Conservation (phyloP, 2,113 vertebrate genomes). For the Collichthys lucidus region DNA sequence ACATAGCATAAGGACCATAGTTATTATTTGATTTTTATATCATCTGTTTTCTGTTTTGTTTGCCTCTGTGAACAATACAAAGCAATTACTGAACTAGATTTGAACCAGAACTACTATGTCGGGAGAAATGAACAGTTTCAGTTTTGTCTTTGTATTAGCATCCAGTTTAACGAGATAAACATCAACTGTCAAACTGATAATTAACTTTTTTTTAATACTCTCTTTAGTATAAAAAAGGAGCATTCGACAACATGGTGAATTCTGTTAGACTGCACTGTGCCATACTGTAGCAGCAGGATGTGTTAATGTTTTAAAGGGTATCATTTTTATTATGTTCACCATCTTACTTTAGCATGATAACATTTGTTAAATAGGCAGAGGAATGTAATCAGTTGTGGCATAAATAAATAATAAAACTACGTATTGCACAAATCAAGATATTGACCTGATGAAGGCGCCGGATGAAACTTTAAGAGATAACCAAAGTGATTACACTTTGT, state of each 20-base stretch:
- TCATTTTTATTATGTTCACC: background rate
- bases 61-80: background rate
- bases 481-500: background rate
- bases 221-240: background rate
- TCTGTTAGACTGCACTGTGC: no score
- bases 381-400: background rate
- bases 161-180: background rate
- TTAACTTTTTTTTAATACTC: background rate
- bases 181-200: background rate
- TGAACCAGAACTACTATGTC: background rate
- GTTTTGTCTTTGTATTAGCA: background rate
- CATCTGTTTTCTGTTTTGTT: background rate
- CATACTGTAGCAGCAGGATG: no score
- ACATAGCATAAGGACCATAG: background rate
- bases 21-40: background rate
- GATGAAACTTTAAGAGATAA: background rate
- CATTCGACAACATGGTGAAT: background rate
- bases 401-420: background rate
- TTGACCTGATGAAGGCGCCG: background rate
- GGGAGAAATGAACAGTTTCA: background rate
- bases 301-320: background rate
- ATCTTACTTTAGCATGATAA: background rate
- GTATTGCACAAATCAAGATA: background rate
- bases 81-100: background rate
- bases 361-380: no score